Conservation (phyloP, 2,113 vertebrate species). For the Nesoenas mayeri region DNA sequence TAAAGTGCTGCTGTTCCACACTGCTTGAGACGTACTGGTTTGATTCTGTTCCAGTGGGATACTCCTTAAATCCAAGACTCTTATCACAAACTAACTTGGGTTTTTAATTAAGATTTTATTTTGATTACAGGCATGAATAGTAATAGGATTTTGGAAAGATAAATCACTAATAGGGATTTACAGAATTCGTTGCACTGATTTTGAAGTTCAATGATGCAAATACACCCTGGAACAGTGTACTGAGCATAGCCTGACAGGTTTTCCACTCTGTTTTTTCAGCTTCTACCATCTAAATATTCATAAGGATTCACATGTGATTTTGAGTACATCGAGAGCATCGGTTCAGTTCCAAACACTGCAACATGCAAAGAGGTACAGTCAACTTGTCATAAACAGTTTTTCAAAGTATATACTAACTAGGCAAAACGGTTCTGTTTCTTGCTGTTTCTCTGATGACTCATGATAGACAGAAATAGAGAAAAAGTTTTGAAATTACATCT, state of each 20-base stretch:
- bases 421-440: not conserved
- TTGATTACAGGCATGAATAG: not conserved
- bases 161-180: not conserved
- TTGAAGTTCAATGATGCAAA: constrained; percentile 4
- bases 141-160: not conserved
- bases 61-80: not conserved
- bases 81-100: not conserved
- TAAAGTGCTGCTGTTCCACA: not conserved
- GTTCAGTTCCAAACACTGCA: not conserved
- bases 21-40: not conserved
- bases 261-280: not conserved
- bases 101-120: not conserved
- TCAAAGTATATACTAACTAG: not conserved
- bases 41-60: not conserved
- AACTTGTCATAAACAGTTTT: not conserved
- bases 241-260: not conserved
- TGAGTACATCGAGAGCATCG: not conserved
- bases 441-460: not conserved
- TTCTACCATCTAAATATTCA: not conserved
- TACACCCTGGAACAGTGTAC: not conserved
- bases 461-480: not conserved
- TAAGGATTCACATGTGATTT: not conserved
- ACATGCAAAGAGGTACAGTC: not conserved
- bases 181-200: not conserved
- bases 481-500: not conserved